phyloP scores from a whole-genome alignment of 2,888 invertebrate genomes.

The Drosophila ezoana region DNA sequence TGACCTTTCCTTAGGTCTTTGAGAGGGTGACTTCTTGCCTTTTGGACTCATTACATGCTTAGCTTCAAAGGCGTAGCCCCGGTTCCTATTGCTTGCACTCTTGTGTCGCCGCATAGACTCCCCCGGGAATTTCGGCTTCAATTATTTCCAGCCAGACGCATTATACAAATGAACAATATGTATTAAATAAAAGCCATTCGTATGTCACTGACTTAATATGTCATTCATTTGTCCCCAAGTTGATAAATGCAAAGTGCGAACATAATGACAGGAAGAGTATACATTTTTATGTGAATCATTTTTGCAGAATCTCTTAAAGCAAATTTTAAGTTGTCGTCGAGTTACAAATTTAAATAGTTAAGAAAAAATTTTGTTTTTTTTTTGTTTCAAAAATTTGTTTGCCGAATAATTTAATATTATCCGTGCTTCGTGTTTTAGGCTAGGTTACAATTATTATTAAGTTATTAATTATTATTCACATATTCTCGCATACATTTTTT shows the following conservation, averaged over 20 bases:
- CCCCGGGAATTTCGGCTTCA: constrained; percentile 46
- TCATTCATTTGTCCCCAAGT: constrained; percentile 13
- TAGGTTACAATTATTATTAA: too few species aligned
- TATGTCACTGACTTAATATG: constrained; percentile 21
- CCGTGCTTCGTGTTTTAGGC: too few species aligned
- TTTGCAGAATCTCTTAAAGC: too few species aligned
- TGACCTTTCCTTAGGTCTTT: constrained; percentile 59
- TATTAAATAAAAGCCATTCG: constrained; percentile 17
- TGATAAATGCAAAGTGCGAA: constrained; percentile 13
- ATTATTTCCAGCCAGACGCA: constrained; percentile 66
- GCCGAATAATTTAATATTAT: too few species aligned
- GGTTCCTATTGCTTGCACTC: constrained; percentile 17
- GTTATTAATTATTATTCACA: too few species aligned
- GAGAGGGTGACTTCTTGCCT: not conserved
- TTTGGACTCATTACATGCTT: not conserved
- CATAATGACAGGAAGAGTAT: not conserved
- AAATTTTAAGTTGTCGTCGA: too few species aligned
- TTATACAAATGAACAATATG: constrained; percentile 62
- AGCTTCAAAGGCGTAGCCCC: constrained; percentile 38
- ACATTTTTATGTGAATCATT: too few species aligned
- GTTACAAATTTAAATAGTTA: too few species aligned
- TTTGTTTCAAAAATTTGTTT: too few species aligned
- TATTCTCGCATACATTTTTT: too few species aligned
- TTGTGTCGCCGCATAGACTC: constrained; percentile 42
- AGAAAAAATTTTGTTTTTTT: too few species aligned